A percentile compares a stretch with the other conserved stretches of the same genome.
Conservation (phyloP, 2,797 vertebrate genomes). For the Salarias fasciatus region DNA sequence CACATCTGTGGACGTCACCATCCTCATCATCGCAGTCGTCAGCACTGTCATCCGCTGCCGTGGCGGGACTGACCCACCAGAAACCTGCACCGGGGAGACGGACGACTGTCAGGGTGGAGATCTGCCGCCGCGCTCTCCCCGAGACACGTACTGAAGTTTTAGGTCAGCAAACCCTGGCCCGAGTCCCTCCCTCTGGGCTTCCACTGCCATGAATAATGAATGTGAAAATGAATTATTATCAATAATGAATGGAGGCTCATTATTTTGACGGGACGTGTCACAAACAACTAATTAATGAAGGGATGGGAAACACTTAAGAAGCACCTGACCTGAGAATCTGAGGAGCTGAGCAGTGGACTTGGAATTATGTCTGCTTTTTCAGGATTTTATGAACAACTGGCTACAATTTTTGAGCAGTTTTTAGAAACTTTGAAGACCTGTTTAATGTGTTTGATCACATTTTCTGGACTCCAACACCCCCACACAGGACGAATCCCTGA, state of each 20-base stretch:
- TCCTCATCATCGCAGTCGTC: conserved; percentile 57
- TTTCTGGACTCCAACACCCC: too few relatives aligned
- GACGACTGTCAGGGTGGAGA: conserved; percentile 33
- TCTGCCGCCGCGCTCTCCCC: conserved; percentile 48
- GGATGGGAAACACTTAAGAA: conserved; percentile 12
- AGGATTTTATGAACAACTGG: background rate
- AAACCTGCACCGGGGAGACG: conserved; percentile 48
- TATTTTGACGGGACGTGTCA: conserved; percentile 52
- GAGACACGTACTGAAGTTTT: conserved; percentile 54
- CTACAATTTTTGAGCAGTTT: background rate
- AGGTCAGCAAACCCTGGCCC: conserved; percentile 56
- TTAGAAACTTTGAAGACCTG: background rate
- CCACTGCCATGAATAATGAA: conserved; percentile 62
- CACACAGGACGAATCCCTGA: too few relatives aligned
- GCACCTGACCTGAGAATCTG: conserved; percentile 1
- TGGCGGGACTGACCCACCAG: conserved; percentile 52
- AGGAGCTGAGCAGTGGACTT: conserved; percentile 2
- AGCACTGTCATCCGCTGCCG: conserved; percentile 34
- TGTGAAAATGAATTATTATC: conserved; percentile 50
- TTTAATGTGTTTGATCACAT: too few relatives aligned
- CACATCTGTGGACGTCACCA: conserved; percentile 44
- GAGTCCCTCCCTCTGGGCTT: conserved; percentile 37
- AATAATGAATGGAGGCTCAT: conserved; percentile 64
- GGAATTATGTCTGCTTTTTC: background rate
- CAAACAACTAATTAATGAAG: conserved; percentile 61